Conservation (phyloP, 2,797 vertebrate species). For the Eulemur albifrons region DNA sequence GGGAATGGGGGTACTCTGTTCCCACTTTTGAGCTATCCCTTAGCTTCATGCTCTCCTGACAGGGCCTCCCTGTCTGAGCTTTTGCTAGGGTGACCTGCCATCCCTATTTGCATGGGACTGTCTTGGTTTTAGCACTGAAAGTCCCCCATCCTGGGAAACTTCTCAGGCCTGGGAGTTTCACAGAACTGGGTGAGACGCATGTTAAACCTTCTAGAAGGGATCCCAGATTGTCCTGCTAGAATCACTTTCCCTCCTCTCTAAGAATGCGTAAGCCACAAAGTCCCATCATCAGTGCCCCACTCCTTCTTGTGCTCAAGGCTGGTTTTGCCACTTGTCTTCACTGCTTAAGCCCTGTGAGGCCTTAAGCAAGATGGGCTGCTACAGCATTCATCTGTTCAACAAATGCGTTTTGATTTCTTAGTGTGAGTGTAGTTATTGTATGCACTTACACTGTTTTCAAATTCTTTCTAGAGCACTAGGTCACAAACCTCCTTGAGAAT, state of each 20-base stretch:
- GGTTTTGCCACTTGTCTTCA: conserved; percentile 15
- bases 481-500: background rate
- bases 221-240: background rate
- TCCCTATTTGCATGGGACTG: background rate
- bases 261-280: background rate
- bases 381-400: background rate
- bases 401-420: background rate
- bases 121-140: background rate
- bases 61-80: background rate
- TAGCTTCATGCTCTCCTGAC: background rate
- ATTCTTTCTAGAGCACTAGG: background rate
- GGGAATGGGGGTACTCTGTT: background rate
- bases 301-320: background rate
- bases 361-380: background rate
- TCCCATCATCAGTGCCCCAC: background rate
- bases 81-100: background rate
- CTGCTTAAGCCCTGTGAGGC: background rate
- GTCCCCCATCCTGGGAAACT: background rate
- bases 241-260: background rate
- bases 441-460: background rate
- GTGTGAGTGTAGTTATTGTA: background rate
- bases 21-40: background rate
- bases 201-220: background rate
- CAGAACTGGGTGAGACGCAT: background rate
- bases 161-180: background rate